Base-by-base conservation (phyloP, 2,113 vertebrate species). In the Symphodus melops region DNA sequence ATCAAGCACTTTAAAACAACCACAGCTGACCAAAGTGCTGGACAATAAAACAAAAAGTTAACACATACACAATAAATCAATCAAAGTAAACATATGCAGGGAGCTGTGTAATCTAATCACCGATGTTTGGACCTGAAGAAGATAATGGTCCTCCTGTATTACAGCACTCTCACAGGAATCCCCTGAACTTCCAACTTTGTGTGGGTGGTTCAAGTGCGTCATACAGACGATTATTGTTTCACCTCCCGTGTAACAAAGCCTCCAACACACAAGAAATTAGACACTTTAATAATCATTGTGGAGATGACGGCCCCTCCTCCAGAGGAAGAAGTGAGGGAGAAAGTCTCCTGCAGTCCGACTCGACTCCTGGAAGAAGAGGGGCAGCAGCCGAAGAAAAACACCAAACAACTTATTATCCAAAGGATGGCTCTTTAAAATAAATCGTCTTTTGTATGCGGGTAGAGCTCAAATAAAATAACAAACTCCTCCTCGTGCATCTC, bases 261-360 rank as follows among this genome's bases (percentile, higher is more conserved):
- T 5, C 2, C 33, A 8, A 0, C 3, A 7, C 11, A 3, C 1
- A 33, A 44, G n/a, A 4, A 8, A 12, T 0, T 5, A 9, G 11
- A n/a, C 37, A n/a, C 2, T 23, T 37, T 33, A 5, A 28, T 28
- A 1, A 3, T 1, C 7, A 19, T 17, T n/a, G 9, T 4, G 2
- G 17, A 12, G n/a, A 39, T 9, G 8, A 0, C 21, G 25, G 41
- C 41, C 73, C 53, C 71, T 64, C 19, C 28, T 14, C 25, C 25
- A 2, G 4, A 11, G 11, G 39, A 33, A 33, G 28, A 33, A n/a
- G 19, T n/a, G 19, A 51, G 48, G 16, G 6, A 46, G 8, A 3
- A 12, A 3, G 4, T 19, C 4, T 51, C 5, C 13, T 8, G 61
- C 25, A n/a, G 21, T 4, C 1, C 8, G 14, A 51, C 4, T 58